phyloP scores from a whole-genome alignment of 2,888 invertebrate species.

The Xestia sexstrigata region DNA sequence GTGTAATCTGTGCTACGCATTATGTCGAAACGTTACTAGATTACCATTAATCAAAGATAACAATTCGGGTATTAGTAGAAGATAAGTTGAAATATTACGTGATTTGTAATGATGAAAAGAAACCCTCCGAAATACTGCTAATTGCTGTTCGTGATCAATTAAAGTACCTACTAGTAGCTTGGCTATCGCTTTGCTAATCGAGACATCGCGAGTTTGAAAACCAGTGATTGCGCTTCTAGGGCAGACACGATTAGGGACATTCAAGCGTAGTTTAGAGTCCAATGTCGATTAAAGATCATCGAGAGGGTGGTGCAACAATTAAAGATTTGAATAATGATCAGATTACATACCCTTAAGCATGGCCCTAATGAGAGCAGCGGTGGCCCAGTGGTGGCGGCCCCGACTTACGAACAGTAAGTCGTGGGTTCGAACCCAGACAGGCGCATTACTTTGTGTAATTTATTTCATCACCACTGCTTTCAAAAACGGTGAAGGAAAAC shows the following conservation, averaged over 20 bases:
- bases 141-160: constrained; percentile 37
- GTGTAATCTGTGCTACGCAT: constrained; percentile 39
- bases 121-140: constrained; percentile 28
- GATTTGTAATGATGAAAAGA: constrained; percentile 3
- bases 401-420: too few relatives aligned
- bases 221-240: constrained; percentile 22
- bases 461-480: too few relatives aligned
- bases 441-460: too few relatives aligned
- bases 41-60: constrained; percentile 51
- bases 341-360: background rate
- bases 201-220: constrained; percentile 39
- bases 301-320: background rate
- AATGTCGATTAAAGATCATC: background rate
- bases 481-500: too few relatives aligned
- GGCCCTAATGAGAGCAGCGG: too few relatives aligned
- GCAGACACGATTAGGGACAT: background rate
- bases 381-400: too few relatives aligned
- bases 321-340: background rate
- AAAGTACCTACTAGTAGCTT: background rate
- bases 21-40: constrained; percentile 38
- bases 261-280: background rate
- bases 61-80: constrained; percentile 13
- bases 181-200: constrained; percentile 40
- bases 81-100: constrained; percentile 30
- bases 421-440: too few relatives aligned